Conservation (phyloP, 2,888 invertebrate genomes). For the Euproctis similis region DNA sequence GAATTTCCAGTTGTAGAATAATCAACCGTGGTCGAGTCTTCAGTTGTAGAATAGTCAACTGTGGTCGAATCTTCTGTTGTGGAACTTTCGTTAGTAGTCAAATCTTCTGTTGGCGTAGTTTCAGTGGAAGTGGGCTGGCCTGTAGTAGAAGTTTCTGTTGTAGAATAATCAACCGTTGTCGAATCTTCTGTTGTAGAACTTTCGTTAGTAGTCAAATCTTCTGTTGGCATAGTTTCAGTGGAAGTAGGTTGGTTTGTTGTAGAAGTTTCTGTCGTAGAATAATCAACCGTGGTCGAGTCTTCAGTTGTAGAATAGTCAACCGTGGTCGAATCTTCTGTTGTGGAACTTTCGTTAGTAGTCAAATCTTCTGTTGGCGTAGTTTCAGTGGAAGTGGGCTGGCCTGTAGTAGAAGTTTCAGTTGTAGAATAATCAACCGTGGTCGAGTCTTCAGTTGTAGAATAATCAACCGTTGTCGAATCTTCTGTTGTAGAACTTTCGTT, state of each 20-base stretch:
- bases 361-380: no score
- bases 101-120: not conserved
- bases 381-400: no score
- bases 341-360: no score
- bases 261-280: not conserved
- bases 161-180: not conserved
- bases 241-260: not conserved
- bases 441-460: not conserved
- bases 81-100: not conserved
- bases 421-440: not conserved
- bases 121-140: not conserved
- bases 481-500: not conserved
- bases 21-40: not conserved
- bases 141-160: slow-evolving; percentile 2
- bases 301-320: not conserved
- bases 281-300: no score
- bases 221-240: not conserved
- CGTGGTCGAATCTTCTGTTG: not conserved
- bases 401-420: no score
- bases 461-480: not conserved
- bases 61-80: no score
- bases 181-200: not conserved
- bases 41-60: not conserved
- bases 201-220: not conserved
- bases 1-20: not conserved